Percentiles rank a stretch among this genome's conserved stretches.
These are phyloP conservation scores for Lepidurus apus DNA, from an alignment of 1,140 invertebrate genomes.

Conservation along the genomic window DNA sequence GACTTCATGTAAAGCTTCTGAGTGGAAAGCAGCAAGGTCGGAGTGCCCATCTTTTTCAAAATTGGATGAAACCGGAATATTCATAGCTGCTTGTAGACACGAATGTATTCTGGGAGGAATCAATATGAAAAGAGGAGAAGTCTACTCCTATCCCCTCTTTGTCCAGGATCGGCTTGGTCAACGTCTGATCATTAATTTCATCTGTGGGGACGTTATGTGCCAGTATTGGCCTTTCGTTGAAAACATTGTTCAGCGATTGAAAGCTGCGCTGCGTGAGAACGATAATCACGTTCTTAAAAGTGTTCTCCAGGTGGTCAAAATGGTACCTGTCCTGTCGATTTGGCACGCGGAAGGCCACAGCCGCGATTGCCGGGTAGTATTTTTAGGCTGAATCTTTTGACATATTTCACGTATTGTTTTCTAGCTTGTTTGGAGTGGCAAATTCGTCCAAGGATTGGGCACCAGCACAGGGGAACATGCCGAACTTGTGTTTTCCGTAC, in stretches of 20 bases:
- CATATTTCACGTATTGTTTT: neutral
- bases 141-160: neutral
- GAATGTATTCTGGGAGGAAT: neutral
- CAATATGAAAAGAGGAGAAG: neutral
- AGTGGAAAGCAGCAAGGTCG: neutral
- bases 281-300: neutral
- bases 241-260: neutral
- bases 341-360: neutral
- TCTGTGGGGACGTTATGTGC: neutral
- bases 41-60: neutral
- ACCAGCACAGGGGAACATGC: no score
- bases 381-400: neutral
- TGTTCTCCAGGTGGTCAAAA: neutral
- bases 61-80: neutral
- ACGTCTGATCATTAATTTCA: conserved; percentile 1
- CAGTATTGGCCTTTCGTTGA: neutral
- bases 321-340: neutral
- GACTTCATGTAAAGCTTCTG: neutral
- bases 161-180: neutral
- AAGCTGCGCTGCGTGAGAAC: neutral
- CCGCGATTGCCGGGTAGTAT: neutral
- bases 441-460: neutral
- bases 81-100: neutral
- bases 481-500: no score
- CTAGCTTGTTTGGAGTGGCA: neutral